phyloP scores from a whole-genome alignment of 2,797 vertebrate species.

The Gobio occitaniae region DNA sequence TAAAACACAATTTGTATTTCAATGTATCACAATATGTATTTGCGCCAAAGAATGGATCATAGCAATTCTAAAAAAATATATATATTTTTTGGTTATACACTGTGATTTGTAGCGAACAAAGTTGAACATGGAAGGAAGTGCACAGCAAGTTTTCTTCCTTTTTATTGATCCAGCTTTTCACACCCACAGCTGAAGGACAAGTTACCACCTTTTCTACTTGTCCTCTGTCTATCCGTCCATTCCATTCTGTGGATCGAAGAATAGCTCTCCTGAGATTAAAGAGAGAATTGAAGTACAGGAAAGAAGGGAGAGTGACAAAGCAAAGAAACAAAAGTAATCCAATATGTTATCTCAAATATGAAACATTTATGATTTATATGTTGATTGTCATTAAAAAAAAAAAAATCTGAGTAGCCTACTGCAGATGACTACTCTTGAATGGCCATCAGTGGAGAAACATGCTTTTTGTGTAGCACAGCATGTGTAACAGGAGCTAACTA shows the following conservation, averaged over 20 bases:
- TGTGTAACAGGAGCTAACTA: not conserved
- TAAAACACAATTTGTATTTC: not conserved
- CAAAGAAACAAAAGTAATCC: conserved; percentile 13
- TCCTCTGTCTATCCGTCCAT: conserved; percentile 34
- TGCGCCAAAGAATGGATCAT: conserved; percentile 18
- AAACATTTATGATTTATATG: not conserved
- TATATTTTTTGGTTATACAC: not conserved
- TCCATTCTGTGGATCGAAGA: conserved; percentile 25
- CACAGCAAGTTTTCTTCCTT: conserved; percentile 8
- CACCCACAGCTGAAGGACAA: conserved; percentile 10
- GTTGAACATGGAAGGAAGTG: not conserved
- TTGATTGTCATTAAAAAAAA: not conserved
- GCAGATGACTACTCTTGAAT: not conserved
- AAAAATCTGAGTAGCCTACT: not conserved
- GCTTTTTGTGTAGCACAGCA: not conserved
- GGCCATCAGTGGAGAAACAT: not conserved
- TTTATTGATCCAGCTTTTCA: conserved; percentile 39
- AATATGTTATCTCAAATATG: not conserved
- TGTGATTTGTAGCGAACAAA: not conserved
- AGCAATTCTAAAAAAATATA: too few species aligned
- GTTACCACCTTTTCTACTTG: conserved; percentile 21
- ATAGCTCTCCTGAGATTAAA: conserved; percentile 61
- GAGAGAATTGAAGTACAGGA: not conserved
- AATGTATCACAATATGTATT: not conserved
- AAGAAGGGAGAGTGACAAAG: conserved; percentile 63